Conservation (phyloP, 2,113 vertebrate species). For the Indicator maculatus region DNA sequence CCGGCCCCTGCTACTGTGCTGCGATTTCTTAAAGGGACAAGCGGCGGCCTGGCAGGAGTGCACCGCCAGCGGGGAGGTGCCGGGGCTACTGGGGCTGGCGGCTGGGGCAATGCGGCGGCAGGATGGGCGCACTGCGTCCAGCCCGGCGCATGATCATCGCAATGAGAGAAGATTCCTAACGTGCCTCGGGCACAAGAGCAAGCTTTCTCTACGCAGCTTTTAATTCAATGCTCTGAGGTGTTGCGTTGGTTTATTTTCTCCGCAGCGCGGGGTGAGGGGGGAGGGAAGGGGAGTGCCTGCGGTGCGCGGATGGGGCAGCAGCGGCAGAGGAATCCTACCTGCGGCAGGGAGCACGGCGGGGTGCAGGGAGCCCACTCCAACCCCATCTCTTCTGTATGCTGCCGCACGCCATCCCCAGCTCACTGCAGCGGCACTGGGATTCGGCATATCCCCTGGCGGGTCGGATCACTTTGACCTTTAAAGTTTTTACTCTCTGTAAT, state of each 20-base stretch:
- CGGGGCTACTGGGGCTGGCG: neutral
- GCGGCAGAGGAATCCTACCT: neutral
- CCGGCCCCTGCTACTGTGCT: slow-evolving; percentile 26
- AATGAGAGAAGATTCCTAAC: neutral
- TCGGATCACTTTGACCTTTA: neutral
- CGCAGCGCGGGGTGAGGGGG: fast-evolving
- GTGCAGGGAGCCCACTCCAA: fast-evolving
- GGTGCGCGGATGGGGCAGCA: fast-evolving
- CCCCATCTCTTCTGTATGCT: fast-evolving
- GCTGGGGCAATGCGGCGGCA: neutral
- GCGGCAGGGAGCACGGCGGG: neutral
- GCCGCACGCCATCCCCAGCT: no score
- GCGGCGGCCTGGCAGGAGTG: neutral
- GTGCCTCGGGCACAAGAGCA: fast-evolving
- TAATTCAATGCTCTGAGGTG: neutral
- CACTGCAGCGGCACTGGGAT: fast-evolving
- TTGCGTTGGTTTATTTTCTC: neutral
- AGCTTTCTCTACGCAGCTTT: fast-evolving
- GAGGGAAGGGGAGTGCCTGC: neutral
- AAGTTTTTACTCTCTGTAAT: neutral
- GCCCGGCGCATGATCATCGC: neutral
- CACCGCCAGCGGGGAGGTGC: neutral
- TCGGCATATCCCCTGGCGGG: neutral
- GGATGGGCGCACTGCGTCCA: neutral
- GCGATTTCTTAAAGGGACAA: slow-evolving; percentile 75